phyloP scores from a whole-genome alignment of 53 echinoderm and acorn worm genomes.

The Crossaster papposus region DNA sequence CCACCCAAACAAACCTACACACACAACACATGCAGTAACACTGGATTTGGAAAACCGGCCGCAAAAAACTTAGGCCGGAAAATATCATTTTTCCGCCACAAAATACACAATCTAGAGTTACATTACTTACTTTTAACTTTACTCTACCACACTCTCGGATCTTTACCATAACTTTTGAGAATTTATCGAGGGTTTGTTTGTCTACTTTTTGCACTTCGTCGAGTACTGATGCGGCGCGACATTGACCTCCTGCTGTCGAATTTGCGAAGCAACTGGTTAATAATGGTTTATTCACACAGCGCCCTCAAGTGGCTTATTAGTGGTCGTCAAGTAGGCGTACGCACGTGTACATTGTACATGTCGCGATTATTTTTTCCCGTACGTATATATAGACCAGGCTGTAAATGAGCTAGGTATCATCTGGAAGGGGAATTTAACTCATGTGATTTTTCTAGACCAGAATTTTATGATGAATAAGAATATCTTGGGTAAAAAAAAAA shows the following conservation, averaged over 20 bases:
- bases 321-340: not conserved
- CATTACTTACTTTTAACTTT: constrained; percentile 18
- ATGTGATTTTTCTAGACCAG: no score
- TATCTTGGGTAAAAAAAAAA: no score
- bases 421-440: no score
- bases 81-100: not conserved
- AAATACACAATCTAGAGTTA: not conserved
- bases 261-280: constrained; percentile 36
- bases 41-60: no score
- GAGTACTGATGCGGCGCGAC: not conserved
- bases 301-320: constrained; percentile 14
- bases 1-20: not conserved
- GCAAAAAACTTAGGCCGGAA: not conserved
- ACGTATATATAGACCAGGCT: no score
- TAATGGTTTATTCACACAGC: constrained; percentile 11
- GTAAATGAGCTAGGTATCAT: no score
- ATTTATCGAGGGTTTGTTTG: not conserved
- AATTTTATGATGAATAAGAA: no score
- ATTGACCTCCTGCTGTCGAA: not conserved
- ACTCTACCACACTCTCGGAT: constrained; percentile 6
- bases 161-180: constrained; percentile 46
- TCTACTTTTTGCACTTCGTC: constrained; percentile 2
- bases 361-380: not conserved
- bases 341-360: not conserved
- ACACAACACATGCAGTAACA: no score